These are phyloP conservation scores for Lutra lutra DNA, from an alignment of 2,797 vertebrate species.

Conservation along the genomic window DNA sequence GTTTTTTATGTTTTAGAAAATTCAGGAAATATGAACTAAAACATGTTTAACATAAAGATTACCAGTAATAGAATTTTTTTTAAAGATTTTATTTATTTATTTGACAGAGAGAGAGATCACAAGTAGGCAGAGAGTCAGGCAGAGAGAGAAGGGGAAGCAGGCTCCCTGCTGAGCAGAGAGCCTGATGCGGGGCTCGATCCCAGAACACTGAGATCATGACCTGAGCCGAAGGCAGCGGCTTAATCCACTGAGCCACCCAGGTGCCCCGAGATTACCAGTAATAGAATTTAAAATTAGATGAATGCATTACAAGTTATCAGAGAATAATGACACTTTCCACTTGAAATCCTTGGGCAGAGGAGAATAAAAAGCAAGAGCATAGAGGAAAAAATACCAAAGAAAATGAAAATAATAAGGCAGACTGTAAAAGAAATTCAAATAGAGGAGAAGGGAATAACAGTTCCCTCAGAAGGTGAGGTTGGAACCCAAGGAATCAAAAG, in stretches of 20 bases:
- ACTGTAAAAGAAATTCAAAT: neutral
- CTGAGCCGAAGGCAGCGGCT: too few relatives aligned
- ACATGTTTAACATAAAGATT: neutral
- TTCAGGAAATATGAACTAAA: conserved; percentile 31
- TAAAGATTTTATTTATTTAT: too few relatives aligned
- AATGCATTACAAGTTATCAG: neutral
- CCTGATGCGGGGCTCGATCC: too few relatives aligned
- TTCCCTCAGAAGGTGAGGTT: neutral
- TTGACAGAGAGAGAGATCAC: too few relatives aligned
- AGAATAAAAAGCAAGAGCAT: neutral
- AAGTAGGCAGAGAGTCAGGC: too few relatives aligned
- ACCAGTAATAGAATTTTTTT: neutral
- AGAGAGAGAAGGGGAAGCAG: too few relatives aligned
- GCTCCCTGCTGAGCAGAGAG: too few relatives aligned
- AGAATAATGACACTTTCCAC: neutral
- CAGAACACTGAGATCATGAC: too few relatives aligned
- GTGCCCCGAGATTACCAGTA: neutral
- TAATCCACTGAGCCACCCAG: too few relatives aligned
- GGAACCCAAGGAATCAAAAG: neutral
- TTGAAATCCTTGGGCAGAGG: neutral
- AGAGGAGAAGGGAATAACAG: neutral
- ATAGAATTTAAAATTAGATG: neutral
- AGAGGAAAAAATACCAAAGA: neutral
- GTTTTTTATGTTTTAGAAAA: neutral
- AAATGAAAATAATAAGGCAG: conserved; percentile 19